Base-by-base conservation (phyloP, 2,888 invertebrate species). In the Eupithecia centaureata region DNA sequence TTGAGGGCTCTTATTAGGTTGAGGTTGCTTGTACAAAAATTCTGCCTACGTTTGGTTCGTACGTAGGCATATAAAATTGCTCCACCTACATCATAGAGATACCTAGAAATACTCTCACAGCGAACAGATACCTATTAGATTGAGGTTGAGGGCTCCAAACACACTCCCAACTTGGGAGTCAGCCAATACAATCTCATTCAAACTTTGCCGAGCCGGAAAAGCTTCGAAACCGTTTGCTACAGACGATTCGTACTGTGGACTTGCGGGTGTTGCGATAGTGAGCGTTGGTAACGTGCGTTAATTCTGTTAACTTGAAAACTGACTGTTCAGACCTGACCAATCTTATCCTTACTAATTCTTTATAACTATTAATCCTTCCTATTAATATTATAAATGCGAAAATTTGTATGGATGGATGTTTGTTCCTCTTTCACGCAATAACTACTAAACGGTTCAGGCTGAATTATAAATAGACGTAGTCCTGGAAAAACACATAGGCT, bases 151-250 rank as follows among this genome's bases (percentile, higher is more conserved):
- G 57, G 70, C 71, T 69, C 70, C 68, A 75, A 71, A 75, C 74
- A 74, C 73, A 71, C 74, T 74, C 63, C 65, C 61, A 82, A 87
- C 79, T 91, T 91, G 91, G 91, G 86, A 77, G 82, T 82, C 80
- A 77, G 89, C 91, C 91, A 91, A 91, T 89, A 90, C 89, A 90
- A 91, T 90, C 88, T 88, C 87, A 87, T 89, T 82, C 82, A 87
- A 91, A 91, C 86, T 91, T 91, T 80, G 73, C 70, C 86, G 79
- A 81, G 69, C 76, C 75, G 81, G 78, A 80, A 80, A 81, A 80
- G 77, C 79, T 79, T 72, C 75, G 72, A 71, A 82, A 79, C 75
- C 77, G 73, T 82, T 81, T 77, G 77, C 77, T 73, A 77, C 73
- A 70, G 75, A 51, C 62, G 35, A 57, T 33, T 57, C 32, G 52